Percentiles rank a stretch among this genome's conserved stretches.
Evolutionary conservation across 2,888 invertebrate species (phyloP).

Genomic region (Lithosia quadra): DNA sequence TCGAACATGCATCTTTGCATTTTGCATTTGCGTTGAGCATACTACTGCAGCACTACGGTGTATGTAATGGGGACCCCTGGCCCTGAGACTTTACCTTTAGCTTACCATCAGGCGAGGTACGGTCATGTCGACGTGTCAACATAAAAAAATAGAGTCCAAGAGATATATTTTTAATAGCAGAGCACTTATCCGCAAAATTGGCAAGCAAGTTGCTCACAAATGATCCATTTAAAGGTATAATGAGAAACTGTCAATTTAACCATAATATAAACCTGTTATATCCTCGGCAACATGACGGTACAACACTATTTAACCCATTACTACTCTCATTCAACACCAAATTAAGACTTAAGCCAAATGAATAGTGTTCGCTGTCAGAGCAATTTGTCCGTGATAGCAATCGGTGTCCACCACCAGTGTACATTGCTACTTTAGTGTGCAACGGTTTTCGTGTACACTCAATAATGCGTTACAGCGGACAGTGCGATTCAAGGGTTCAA

Average conservation of each 20-base stretch:
- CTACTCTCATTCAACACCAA: conserved; percentile 9
- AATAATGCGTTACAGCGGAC: conserved; percentile 30
- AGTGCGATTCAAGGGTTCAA: conserved; percentile 31
- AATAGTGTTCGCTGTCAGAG: conserved; percentile 10
- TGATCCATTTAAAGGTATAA: not conserved
- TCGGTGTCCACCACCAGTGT: conserved; percentile 13
- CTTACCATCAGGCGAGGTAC: too few species aligned
- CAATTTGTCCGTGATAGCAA: conserved; percentile 12
- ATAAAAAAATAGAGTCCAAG: too few species aligned
- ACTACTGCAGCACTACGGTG: too few species aligned
- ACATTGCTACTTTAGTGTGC: not conserved
- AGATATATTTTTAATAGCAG: too few species aligned
- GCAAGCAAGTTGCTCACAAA: not conserved
- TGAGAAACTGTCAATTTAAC: not conserved
- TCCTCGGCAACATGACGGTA: not conserved
- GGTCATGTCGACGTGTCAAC: too few species aligned
- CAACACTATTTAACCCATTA: conserved; percentile 15
- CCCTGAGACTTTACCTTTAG: too few species aligned
- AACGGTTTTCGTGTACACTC: conserved; percentile 20
- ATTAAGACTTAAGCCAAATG: conserved; percentile 17
- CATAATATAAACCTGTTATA: not conserved
- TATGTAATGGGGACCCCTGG: too few species aligned
- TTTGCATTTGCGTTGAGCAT: too few species aligned
- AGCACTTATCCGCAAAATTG: too few species aligned
- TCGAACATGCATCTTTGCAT: too few species aligned